A percentile compares a stretch with the other conserved stretches of the same genome.
These are phyloP conservation scores for Phasia obesa DNA, from an alignment of 2,888 invertebrate species.

Conservation along the genomic window DNA sequence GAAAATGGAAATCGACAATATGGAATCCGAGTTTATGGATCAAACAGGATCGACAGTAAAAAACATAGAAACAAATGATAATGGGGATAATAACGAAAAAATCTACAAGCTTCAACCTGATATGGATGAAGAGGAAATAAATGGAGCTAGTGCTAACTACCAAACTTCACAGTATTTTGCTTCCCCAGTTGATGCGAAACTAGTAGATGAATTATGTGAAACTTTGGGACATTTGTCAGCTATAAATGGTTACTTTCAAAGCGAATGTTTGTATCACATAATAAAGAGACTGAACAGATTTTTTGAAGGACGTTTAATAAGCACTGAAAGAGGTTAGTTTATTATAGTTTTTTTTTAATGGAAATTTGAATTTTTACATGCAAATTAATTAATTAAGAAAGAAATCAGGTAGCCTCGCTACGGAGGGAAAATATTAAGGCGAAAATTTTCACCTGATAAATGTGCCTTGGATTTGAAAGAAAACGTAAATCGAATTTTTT, in stretches of 20 bases:
- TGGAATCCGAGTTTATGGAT: conserved; percentile 40
- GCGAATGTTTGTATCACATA: conserved; percentile 79
- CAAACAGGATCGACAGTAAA: conserved; percentile 37
- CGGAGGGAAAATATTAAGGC: too few relatives aligned
- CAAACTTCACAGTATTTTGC: conserved; percentile 77
- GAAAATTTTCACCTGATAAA: too few relatives aligned
- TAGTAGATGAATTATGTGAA: conserved; percentile 78
- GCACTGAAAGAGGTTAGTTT: conserved; percentile 75
- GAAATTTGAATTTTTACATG: too few relatives aligned
- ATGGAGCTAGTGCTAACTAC: conserved; percentile 48
- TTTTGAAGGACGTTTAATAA: conserved; percentile 76
- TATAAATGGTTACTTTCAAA: conserved; percentile 79
- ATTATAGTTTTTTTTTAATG: not conserved
- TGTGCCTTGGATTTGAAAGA: too few relatives aligned
- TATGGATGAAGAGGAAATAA: conserved; percentile 74
- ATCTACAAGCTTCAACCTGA: conserved; percentile 78
- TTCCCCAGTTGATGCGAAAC: conserved; percentile 75
- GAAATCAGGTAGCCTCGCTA: too few relatives aligned
- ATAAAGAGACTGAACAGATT: conserved; percentile 77
- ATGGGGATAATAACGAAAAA: conserved; percentile 72
- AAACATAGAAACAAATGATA: conserved; percentile 20
- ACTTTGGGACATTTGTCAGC: conserved; percentile 79
- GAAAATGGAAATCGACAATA: conserved; percentile 74
- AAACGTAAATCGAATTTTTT: too few relatives aligned
- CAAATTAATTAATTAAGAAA: too few relatives aligned